Conservation (phyloP, 2,797 vertebrate species). For the Leuciscus waleckii region DNA sequence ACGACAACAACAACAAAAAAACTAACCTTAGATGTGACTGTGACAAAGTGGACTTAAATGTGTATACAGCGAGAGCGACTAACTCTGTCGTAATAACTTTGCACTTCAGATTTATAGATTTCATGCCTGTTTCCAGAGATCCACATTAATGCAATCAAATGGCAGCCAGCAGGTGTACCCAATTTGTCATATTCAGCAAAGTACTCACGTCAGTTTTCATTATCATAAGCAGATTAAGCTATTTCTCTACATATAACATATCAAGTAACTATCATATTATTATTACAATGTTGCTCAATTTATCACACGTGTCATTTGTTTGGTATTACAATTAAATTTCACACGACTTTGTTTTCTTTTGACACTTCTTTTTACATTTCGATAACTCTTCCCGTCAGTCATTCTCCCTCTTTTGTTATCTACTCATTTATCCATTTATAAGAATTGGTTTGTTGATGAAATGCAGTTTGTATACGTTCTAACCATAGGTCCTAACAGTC, state of each 20-base stretch:
- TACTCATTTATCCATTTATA: not conserved
- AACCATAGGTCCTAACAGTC: not conserved
- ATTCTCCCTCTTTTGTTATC: not conserved
- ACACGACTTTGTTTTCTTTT: not conserved
- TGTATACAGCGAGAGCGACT: slow-evolving; percentile 60
- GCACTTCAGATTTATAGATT: slow-evolving; percentile 30
- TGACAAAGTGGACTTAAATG: slow-evolving; percentile 56
- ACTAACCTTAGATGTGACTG: slow-evolving; percentile 54
- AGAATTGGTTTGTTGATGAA: not conserved
- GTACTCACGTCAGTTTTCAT: not conserved
- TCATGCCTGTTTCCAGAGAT: no score
- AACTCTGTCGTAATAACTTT: not conserved
- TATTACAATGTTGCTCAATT: not conserved
- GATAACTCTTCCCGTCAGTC: not conserved
- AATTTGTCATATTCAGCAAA: not conserved
- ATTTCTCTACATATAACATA: not conserved
- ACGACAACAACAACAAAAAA: not conserved
- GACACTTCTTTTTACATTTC: not conserved
- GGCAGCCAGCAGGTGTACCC: slow-evolving; percentile 19
- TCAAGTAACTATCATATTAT: not conserved
- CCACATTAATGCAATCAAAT: slow-evolving; percentile 19
- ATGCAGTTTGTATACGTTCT: not conserved
- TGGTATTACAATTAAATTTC: not conserved
- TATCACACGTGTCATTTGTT: not conserved
- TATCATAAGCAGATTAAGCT: not conserved